Base-by-base conservation (phyloP, 2,797 vertebrate species). In the Melopsittacus undulatus region DNA sequence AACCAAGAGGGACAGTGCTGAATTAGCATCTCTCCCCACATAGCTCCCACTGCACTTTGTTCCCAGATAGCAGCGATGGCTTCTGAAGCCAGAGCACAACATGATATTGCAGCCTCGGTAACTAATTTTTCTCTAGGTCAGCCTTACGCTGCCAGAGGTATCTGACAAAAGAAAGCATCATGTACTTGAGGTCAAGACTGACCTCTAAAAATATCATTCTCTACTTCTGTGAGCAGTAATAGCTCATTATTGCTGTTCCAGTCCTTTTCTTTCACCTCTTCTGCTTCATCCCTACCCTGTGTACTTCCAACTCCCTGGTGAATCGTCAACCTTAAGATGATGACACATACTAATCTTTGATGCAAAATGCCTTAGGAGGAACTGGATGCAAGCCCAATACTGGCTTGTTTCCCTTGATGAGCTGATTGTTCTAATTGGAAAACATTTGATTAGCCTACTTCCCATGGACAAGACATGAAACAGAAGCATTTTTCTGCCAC, bases 371-470 rank as follows among this genome's bases (percentile, higher is more conserved):
- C 83, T 88, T 74, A 82, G 57, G 90, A 95, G 61, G 63, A 95
- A 86, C 83, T 90, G 91, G 95, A 94, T 82, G 38, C 38, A 88
- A 91, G 83, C 91, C 90, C 80, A 73, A 86, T 13, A 68, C 45
- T 73, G 51, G 36, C 74, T 79, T 92, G 56, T 89, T 97, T 95
- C 63, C 48, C 68, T 83, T 82, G 74, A 95, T 67, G 77, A 90
- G 48, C 51, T 74, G 82, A 92, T 79, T 84, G 80, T 70, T 89
- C 32, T 94, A 90, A 94, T 59, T 92, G 90, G 90, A 84, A 96
- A 93, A 94, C 90, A 54, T 84, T 72, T 94, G 91, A 95, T 94
- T 92, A 95, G 75, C 68, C 75, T 67, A n/a, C 72, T 95, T 95
- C 90, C 74, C 43, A 75, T 43, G 48, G 78, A 89, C 61, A 80